These are phyloP conservation scores for Chloromyia formosa DNA, from an alignment of 2,888 invertebrate genomes.

Conservation along the genomic window DNA sequence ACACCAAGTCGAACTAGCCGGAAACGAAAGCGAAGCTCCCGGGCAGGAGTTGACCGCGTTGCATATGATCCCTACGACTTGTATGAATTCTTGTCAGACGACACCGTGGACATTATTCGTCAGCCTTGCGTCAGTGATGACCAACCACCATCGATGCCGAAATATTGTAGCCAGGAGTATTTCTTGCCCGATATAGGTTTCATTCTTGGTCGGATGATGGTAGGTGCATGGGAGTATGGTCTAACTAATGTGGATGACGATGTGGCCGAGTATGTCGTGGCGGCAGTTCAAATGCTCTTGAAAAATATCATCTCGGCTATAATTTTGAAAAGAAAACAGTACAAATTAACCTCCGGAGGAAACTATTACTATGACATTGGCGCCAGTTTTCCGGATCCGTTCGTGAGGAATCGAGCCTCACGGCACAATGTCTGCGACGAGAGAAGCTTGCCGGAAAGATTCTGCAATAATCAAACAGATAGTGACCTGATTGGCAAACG, in stretches of 20 bases:
- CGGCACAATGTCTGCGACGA: slow-evolving; percentile 71
- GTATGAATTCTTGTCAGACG: slow-evolving; percentile 69
- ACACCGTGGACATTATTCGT: slow-evolving; percentile 57
- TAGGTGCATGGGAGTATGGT: slow-evolving; percentile 90
- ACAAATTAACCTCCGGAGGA: slow-evolving; percentile 73
- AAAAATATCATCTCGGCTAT: slow-evolving; percentile 84
- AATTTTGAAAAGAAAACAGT: slow-evolving; percentile 82
- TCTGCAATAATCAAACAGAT: slow-evolving; percentile 59
- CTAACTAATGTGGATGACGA: slow-evolving; percentile 85
- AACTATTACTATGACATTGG: slow-evolving; percentile 84
- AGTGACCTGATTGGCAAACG: too few species aligned
- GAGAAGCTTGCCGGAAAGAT: slow-evolving; percentile 16
- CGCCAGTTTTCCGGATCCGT: slow-evolving; percentile 80
- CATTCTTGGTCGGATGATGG: slow-evolving; percentile 81
- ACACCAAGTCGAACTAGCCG: slow-evolving; percentile 58
- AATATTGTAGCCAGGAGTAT: slow-evolving; percentile 76
- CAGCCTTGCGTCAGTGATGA: slow-evolving; percentile 52
- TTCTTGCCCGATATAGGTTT: slow-evolving; percentile 86
- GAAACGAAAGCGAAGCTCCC: slow-evolving; percentile 66
- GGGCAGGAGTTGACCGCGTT: slow-evolving; percentile 67
- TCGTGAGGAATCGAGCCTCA: slow-evolving; percentile 76
- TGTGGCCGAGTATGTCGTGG: slow-evolving; percentile 83
- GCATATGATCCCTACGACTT: slow-evolving; percentile 71
- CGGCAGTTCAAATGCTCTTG: slow-evolving; percentile 81
- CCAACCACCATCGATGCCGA: slow-evolving; percentile 56